Percentiles rank a stretch among this genome's conserved stretches.
Evolutionary conservation across 2,888 invertebrate genomes (phyloP).

Genomic region (Drosophila affinis): DNA sequence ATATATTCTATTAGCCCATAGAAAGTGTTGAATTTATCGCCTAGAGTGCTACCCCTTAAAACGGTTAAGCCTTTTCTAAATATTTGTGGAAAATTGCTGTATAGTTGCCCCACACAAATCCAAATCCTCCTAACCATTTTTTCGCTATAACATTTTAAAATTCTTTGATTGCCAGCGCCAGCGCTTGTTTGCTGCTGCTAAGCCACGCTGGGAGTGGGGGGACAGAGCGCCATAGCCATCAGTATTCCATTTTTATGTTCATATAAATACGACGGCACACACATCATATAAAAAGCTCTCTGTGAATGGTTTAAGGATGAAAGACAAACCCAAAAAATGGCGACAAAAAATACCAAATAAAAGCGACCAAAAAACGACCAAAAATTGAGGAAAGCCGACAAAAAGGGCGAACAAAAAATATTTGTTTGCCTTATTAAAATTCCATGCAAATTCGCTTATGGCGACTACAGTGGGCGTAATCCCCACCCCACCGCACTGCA

Average conservation of each 20-base stretch:
- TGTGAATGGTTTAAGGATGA: background rate
- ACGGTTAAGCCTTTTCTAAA: background rate
- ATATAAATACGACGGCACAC: conserved; percentile 16
- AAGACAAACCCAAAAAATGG: conserved; percentile 46
- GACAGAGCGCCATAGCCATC: conserved; percentile 1
- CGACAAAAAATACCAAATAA: conserved; percentile 27
- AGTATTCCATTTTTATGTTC: conserved; percentile 29
- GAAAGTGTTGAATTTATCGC: background rate
- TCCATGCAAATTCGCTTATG: conserved; percentile 78
- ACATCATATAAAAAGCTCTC: conserved; percentile 14
- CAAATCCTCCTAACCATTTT: background rate
- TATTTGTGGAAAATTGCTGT: background rate
- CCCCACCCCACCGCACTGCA: background rate
- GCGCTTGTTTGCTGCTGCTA: background rate
- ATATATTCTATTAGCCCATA: no score
- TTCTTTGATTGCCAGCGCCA: conserved; percentile 28
- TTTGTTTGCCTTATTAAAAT: conserved; percentile 71
- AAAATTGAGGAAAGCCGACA: background rate
- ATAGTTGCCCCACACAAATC: background rate
- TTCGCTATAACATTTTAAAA: background rate
- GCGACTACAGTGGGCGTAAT: conserved; percentile 47
- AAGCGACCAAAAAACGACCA: background rate
- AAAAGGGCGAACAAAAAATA: conserved; percentile 27
- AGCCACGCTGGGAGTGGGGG: background rate
- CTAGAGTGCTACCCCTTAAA: background rate